Conservation (phyloP, 2,888 invertebrate species). For the Ectropis crepuscularia region DNA sequence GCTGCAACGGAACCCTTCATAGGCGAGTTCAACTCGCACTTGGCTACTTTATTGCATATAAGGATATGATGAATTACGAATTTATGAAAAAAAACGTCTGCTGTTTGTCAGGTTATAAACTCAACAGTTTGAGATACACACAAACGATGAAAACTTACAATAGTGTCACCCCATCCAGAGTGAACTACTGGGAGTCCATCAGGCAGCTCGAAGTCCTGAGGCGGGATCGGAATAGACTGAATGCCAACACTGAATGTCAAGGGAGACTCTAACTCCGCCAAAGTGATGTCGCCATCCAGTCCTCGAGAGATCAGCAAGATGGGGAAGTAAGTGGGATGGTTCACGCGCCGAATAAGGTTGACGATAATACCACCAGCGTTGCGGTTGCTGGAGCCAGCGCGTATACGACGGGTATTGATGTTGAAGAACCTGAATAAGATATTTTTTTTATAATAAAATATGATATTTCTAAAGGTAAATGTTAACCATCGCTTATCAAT, state of each 20-base stretch:
- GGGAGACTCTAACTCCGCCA: too few relatives aligned
- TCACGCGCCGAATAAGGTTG: constrained; percentile 6
- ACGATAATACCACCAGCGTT: constrained; percentile 28
- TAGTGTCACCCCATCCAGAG: constrained; percentile 36
- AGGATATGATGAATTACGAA: too few relatives aligned
- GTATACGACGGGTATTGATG: constrained; percentile 32
- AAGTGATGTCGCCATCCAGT: too few relatives aligned
- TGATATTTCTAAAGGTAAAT: background rate
- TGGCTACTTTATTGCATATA: too few relatives aligned
- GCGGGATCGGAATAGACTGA: constrained; percentile 5
- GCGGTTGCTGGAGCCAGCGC: constrained; percentile 35
- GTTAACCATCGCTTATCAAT: constrained; percentile 19
- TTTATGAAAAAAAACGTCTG: too few relatives aligned
- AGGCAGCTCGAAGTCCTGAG: constrained; percentile 22
- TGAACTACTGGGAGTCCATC: constrained; percentile 26
- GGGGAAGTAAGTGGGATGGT: constrained; percentile 34
- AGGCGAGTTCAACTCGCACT: too few relatives aligned
- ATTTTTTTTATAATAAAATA: too few relatives aligned
- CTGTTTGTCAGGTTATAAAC: too few relatives aligned
- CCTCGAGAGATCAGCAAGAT: background rate
- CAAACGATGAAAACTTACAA: constrained; percentile 14
- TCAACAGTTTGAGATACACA: too few relatives aligned
- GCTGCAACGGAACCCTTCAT: too few relatives aligned
- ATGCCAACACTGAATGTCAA: too few relatives aligned
- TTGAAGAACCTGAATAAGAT: constrained; percentile 20